Evolutionary conservation across 2,113 vertebrate genomes (phyloP).

Genomic region (Cinclus cinclus): DNA sequence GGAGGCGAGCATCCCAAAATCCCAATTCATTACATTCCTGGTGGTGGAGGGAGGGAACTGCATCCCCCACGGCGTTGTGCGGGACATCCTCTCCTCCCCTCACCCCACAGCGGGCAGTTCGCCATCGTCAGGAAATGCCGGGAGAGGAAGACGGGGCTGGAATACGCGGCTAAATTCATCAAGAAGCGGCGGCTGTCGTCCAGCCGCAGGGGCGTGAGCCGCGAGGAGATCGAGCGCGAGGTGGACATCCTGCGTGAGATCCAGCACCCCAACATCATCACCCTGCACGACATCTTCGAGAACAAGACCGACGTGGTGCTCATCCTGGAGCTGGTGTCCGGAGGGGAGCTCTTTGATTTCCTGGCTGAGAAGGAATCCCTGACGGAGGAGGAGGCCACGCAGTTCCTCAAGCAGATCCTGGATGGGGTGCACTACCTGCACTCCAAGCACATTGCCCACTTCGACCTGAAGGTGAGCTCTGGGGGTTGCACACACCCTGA

Average conservation of each 20-base stretch:
- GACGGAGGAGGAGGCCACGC: slow-evolving; percentile 94
- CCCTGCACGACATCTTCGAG: slow-evolving; percentile 96
- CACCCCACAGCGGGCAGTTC: slow-evolving; percentile 84
- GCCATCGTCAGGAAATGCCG: slow-evolving; percentile 94
- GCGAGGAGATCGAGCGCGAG: slow-evolving; percentile 95
- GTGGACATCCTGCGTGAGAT: slow-evolving; percentile 95
- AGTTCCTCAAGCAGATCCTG: slow-evolving; percentile 98
- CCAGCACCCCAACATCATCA: slow-evolving; percentile 98
- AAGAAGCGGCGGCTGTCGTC: slow-evolving; percentile 95
- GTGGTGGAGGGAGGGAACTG: no score
- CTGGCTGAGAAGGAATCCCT: slow-evolving; percentile 96
- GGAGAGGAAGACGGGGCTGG: slow-evolving; percentile 81
- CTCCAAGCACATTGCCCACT: slow-evolving; percentile 94
- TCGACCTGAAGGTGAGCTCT: slow-evolving; percentile 88
- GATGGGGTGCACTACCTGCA: slow-evolving; percentile 94
- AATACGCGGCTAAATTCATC: slow-evolving; percentile 96
- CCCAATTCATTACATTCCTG: accelerated
- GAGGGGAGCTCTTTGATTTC: slow-evolving; percentile 94
- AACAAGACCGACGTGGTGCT: slow-evolving; percentile 97
- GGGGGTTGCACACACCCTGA: no score
- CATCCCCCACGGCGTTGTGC: no score
- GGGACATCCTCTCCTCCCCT: neutral
- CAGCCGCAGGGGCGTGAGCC: slow-evolving; percentile 92
- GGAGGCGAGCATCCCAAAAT: accelerated
- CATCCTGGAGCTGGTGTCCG: slow-evolving; percentile 95